Percentiles rank a stretch among this genome's conserved stretches.
Evolutionary conservation across 2,888 invertebrate genomes (phyloP).

Genomic region (Sisyra terminalis): DNA sequence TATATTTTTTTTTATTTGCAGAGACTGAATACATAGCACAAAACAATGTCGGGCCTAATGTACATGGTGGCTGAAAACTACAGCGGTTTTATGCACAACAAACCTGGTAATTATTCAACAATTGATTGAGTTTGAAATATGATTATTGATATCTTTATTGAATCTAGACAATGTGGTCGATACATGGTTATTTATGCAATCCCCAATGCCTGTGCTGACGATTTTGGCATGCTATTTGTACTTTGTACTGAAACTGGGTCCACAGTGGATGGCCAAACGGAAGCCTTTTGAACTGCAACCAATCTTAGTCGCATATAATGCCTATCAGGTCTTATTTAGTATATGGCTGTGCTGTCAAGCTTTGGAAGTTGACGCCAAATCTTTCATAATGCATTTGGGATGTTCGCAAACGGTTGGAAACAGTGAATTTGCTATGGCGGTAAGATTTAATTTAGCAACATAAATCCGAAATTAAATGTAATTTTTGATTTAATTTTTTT

Average conservation of each 20-base stretch:
- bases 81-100: slow-evolving; percentile 30
- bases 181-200: slow-evolving; percentile 62
- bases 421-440: slow-evolving; percentile 6
- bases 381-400: slow-evolving; percentile 17
- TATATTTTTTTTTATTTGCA: too few relatives aligned
- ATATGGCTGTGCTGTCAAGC: slow-evolving; percentile 40
- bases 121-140: neutral
- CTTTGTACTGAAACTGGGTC: slow-evolving; percentile 60
- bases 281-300: slow-evolving; percentile 57
- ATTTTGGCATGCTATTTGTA: slow-evolving; percentile 48
- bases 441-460: slow-evolving; percentile 3
- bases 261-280: slow-evolving; percentile 56
- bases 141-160: neutral
- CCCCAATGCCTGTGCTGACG: slow-evolving; percentile 49
- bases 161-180: slow-evolving; percentile 56
- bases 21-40: too few relatives aligned
- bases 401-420: slow-evolving; percentile 8
- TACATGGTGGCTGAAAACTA: slow-evolving; percentile 33
- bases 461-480: neutral
- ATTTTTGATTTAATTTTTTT: slow-evolving; percentile 12
- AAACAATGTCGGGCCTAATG: slow-evolving; percentile 29
- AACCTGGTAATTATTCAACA: slow-evolving; percentile 20
- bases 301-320: slow-evolving; percentile 63
- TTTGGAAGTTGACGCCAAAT: slow-evolving; percentile 22
- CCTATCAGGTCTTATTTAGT: slow-evolving; percentile 77